Percentiles rank a stretch among this genome's conserved stretches.
Evolutionary conservation across 2,113 vertebrate species (phyloP).

Genomic region (Rallus limicola): DNA sequence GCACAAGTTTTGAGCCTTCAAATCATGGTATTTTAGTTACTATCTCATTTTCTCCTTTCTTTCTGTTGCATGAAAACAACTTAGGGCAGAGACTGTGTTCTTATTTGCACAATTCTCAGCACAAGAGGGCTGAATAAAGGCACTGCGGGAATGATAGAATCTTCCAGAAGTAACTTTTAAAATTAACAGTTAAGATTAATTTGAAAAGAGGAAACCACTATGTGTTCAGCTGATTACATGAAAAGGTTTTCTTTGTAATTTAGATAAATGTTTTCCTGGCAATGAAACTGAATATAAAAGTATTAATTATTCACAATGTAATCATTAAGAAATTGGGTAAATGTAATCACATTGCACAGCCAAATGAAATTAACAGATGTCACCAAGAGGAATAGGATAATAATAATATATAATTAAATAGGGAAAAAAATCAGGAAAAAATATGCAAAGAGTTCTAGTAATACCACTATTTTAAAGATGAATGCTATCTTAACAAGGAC

Average conservation of each 20-base stretch:
- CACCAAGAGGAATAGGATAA: background rate
- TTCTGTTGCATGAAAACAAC: background rate
- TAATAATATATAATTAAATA: background rate
- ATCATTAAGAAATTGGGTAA: constrained; percentile 45
- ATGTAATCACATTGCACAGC: constrained; percentile 27
- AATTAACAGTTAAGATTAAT: constrained; percentile 13
- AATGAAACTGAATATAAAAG: constrained; percentile 12
- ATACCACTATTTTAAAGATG: background rate
- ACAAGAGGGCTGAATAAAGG: background rate
- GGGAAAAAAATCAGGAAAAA: accelerated
- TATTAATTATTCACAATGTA: constrained; percentile 57
- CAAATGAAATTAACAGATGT: constrained; percentile 46
- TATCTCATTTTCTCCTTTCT: background rate
- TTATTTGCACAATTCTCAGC: background rate
- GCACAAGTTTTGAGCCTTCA: background rate
- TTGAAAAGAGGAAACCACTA: constrained; percentile 16
- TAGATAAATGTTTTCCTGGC: constrained; percentile 56
- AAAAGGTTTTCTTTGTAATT: constrained; percentile 41
- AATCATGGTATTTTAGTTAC: background rate
- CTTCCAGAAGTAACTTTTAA: background rate
- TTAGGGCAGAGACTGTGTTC: background rate
- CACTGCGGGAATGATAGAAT: background rate
- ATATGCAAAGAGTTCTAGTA: background rate
- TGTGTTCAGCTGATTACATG: background rate
- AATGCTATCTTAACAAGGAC: background rate